phyloP scores from a whole-genome alignment of 2,888 invertebrate species.

The Perdita meconis region DNA sequence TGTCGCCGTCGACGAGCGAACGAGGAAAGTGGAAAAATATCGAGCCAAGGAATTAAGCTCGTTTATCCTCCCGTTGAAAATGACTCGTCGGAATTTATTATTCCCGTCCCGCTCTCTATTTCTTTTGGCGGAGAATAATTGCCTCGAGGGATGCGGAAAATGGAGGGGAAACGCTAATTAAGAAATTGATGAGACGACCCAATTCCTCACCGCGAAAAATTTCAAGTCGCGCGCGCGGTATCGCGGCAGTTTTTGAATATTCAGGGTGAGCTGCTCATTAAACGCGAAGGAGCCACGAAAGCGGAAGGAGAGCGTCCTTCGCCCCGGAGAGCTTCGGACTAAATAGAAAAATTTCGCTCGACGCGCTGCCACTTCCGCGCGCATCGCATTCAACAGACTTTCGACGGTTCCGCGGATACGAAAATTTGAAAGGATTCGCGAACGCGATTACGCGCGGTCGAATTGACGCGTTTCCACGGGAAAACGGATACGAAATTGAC shows the following conservation, averaged over 20 bases:
- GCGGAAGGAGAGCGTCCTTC: slow-evolving; percentile 45
- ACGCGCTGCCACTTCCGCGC: slow-evolving; percentile 32
- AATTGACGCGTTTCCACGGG: background rate
- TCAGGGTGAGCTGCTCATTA: slow-evolving; percentile 55
- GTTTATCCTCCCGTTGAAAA: slow-evolving; percentile 21
- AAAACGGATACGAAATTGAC: background rate
- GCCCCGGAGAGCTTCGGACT: slow-evolving; percentile 33
- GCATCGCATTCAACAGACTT: too few species aligned
- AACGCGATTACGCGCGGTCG: too few species aligned
- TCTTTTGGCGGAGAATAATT: background rate
- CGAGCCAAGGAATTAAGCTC: background rate
- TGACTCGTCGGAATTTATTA: slow-evolving; percentile 18
- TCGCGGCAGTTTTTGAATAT: slow-evolving; percentile 51
- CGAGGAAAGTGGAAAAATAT: background rate
- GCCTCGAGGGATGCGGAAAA: background rate
- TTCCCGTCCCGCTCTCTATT: background rate
- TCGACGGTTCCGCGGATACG: too few species aligned
- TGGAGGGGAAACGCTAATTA: slow-evolving; percentile 24
- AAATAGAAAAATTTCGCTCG: slow-evolving; percentile 54
- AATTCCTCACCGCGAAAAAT: slow-evolving; percentile 6
- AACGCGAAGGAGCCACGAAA: slow-evolving; percentile 58
- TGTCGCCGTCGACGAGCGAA: background rate
- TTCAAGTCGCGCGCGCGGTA: background rate
- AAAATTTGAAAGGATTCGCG: too few species aligned
- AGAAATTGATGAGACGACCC: slow-evolving; percentile 39